phyloP scores from a whole-genome alignment of 2,797 vertebrate genomes.

The Gallirallus australis region DNA sequence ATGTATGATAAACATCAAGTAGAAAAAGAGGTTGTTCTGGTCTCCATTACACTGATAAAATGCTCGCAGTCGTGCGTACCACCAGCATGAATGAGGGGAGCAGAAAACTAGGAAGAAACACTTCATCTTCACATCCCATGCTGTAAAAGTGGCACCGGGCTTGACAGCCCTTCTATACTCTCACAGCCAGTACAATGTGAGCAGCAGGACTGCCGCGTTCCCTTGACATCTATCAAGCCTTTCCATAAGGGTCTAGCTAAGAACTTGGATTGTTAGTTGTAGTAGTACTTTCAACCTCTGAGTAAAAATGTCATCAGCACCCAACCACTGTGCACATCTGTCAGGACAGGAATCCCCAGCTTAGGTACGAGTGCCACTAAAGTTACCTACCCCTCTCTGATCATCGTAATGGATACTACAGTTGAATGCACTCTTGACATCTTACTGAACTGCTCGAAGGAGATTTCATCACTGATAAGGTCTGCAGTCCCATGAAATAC shows the following conservation, averaged over 20 bases:
- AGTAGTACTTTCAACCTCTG: not conserved
- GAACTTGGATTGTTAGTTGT: rapidly evolving
- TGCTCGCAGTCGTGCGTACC: not conserved
- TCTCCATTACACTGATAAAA: not conserved
- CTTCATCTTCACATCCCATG: not conserved
- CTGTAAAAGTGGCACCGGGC: rapidly evolving
- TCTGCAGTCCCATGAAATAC: not conserved
- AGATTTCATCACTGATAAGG: not conserved
- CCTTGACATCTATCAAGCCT: not conserved
- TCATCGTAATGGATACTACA: rapidly evolving
- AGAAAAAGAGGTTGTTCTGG: not conserved
- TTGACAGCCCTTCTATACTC: not conserved
- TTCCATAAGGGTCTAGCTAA: not conserved
- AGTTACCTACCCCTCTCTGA: not conserved
- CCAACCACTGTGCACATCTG: not conserved
- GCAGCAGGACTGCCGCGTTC: rapidly evolving
- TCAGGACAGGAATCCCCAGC: not conserved
- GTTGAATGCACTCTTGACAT: not conserved
- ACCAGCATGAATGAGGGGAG: not conserved
- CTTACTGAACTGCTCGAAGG: not conserved
- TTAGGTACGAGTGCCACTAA: rapidly evolving
- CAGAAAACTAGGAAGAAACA: not conserved
- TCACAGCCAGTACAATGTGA: not conserved
- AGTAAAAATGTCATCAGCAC: not conserved
- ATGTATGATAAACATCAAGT: slow-evolving; percentile 8